Evolutionary conservation across 2,797 vertebrate genomes (phyloP), one percentile per base, ranked within the genome.

Genomic region (Pelobates cultripes): DNA sequence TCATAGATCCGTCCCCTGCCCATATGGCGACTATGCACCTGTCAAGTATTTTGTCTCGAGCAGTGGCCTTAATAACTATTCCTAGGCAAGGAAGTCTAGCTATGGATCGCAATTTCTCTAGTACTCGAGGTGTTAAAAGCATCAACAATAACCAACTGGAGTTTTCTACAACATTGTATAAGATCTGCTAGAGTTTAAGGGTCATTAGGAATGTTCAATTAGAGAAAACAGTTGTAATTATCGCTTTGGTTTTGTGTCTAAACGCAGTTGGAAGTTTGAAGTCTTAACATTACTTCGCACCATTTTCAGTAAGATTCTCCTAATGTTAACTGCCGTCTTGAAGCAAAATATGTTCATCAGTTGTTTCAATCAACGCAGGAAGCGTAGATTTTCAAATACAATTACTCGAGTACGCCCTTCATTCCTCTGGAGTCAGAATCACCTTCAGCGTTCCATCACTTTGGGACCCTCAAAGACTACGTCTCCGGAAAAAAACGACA

Each of bases 161-260:
- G 13, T 61, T 61, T 28, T 61, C 57, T 57, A 44, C 70, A 51
- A 15, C 47, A 5, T 10, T 47, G 9, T 10, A 47, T 5, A 47
- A 47, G 45, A 47, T 51, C 41, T 45, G 28, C 3, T 4, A 41
- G 81, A 78, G 64, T 78, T 74, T 73, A 83, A 78, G 75, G 81
- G 75, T 74, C 75, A 83, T 83, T 83, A 83, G 75, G 81, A 73
- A 71, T 40, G 67, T 76, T 70, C 80, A 81, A 81, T 81, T 81
- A 76, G 80, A 61, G 64, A 71, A 51, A 70, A 70, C 70, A 41
- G 63, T 69, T 42, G 51, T 73, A 67, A 82, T 82, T 78, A 77
- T 64, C 51, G 47, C 42, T 43, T 45, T 4, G 70, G 61, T 51
- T 70, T 67, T 45, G 80, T 73, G 69, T 45, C 47, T 64, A 8